Percentiles rank a stretch among this genome's conserved stretches.
Evolutionary conservation across 2,113 vertebrate species (phyloP).

Genomic region (Psophia crepitans): DNA sequence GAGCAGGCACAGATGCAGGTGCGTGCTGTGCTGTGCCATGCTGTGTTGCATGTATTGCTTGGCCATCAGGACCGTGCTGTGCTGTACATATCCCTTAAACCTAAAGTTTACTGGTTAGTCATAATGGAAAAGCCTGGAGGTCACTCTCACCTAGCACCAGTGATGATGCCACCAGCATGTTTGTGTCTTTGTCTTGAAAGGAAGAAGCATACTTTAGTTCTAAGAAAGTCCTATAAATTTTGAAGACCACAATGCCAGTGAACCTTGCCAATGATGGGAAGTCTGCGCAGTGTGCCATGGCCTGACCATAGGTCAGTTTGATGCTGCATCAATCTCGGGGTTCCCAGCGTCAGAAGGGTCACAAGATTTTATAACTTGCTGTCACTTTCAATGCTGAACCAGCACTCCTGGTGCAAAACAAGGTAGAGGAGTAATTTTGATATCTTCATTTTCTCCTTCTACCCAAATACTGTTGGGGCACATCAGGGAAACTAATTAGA

Average conservation of each 20-base stretch:
- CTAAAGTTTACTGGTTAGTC: neutral
- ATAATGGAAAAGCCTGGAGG: neutral
- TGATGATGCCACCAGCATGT: neutral
- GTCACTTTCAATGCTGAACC: neutral
- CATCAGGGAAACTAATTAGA: neutral
- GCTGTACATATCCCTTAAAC: neutral
- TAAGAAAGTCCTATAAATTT: neutral
- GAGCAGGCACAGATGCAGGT: neutral
- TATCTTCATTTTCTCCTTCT: neutral
- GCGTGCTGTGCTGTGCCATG: neutral
- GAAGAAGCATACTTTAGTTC: neutral
- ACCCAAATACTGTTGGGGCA: neutral
- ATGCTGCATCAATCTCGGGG: rapidly evolving
- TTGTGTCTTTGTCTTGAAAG: neutral
- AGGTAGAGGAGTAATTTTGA: neutral
- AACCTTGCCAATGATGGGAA: neutral
- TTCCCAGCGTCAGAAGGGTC: neutral
- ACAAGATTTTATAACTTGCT: neutral
- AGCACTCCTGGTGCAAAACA: neutral
- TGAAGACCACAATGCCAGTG: neutral
- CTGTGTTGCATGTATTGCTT: neutral
- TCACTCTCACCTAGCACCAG: neutral
- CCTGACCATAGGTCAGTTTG: neutral
- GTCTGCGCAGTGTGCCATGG: rapidly evolving
- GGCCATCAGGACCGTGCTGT: neutral